These are phyloP conservation scores for Rhagonycha lutea DNA, from an alignment of 2,888 invertebrate species.

Conservation along the genomic window DNA sequence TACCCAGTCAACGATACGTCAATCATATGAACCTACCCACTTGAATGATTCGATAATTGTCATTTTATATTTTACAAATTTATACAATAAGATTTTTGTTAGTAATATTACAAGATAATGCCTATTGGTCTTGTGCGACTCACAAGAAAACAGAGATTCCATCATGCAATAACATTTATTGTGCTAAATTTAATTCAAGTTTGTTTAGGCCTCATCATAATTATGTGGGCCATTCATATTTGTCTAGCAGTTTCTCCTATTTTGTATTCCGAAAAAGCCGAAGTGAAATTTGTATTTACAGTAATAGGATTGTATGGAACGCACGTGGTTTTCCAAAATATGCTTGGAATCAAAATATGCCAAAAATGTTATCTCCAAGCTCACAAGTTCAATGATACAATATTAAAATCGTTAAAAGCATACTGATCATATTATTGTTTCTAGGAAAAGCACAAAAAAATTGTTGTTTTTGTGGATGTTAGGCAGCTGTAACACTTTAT, in stretches of 20 bases:
- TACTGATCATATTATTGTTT: constrained; percentile 27
- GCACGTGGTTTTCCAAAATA: constrained; percentile 49
- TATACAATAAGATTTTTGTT: background rate
- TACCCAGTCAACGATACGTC: background rate
- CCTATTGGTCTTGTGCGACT: constrained; percentile 44
- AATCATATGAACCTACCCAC: background rate
- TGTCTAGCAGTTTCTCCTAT: constrained; percentile 46
- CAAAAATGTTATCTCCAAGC: constrained; percentile 50
- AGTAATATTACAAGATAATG: constrained; percentile 31
- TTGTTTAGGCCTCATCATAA: constrained; percentile 46
- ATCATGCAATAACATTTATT: constrained; percentile 41
- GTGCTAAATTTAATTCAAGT: constrained; percentile 46
- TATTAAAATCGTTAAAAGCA: background rate
- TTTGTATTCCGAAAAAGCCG: constrained; percentile 51
- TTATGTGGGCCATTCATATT: constrained; percentile 48
- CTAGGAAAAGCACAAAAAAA: constrained; percentile 51
- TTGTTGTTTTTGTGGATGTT: constrained; percentile 50
- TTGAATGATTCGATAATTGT: background rate
- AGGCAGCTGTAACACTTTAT: constrained; percentile 46
- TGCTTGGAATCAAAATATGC: constrained; percentile 50
- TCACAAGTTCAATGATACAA: constrained; percentile 45
- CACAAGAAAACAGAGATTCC: constrained; percentile 41
- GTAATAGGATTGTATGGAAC: constrained; percentile 50
- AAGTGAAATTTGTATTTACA: constrained; percentile 51
- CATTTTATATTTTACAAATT: constrained; percentile 2